phyloP scores from a whole-genome alignment of 2,888 invertebrate species.

The Xanthorhoe spadicearia region DNA sequence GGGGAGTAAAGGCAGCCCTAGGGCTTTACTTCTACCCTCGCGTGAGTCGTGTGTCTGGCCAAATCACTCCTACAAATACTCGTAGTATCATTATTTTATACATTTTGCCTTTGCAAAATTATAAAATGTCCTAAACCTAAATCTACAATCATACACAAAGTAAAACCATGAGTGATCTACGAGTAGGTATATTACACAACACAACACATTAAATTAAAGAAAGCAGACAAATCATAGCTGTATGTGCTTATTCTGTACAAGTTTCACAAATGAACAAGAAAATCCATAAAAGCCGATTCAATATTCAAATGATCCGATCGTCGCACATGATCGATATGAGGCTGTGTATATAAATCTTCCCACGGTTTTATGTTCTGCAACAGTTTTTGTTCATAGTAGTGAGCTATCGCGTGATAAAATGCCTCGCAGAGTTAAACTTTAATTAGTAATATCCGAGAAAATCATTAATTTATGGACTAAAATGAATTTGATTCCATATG shows the following conservation, averaged over 20 bases:
- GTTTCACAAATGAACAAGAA: not conserved
- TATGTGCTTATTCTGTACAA: not conserved
- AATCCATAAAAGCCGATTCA: constrained; percentile 8
- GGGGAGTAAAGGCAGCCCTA: constrained; percentile 49
- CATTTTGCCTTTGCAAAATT: constrained; percentile 39
- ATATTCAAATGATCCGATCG: constrained; percentile 28
- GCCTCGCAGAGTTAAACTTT: constrained; percentile 34
- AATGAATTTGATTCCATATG: constrained; percentile 47
- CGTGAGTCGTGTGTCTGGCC: constrained; percentile 51
- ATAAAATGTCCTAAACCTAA: not conserved
- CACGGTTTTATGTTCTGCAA: constrained; percentile 54
- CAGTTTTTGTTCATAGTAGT: constrained; percentile 50
- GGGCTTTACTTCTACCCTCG: constrained; percentile 50
- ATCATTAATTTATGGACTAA: constrained; percentile 16
- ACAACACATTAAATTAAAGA: not conserved
- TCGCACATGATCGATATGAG: constrained; percentile 27
- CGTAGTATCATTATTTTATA: constrained; percentile 43
- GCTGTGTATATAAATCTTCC: constrained; percentile 49
- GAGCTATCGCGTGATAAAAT: constrained; percentile 61
- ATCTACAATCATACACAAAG: not conserved
- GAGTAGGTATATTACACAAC: too few species aligned
- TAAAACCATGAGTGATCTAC: not conserved
- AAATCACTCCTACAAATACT: constrained; percentile 60
- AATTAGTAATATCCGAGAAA: constrained; percentile 35
- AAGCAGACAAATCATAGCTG: not conserved